Evolutionary conservation across 2,888 invertebrate species (phyloP).

Genomic region (Drosophila recens): DNA sequence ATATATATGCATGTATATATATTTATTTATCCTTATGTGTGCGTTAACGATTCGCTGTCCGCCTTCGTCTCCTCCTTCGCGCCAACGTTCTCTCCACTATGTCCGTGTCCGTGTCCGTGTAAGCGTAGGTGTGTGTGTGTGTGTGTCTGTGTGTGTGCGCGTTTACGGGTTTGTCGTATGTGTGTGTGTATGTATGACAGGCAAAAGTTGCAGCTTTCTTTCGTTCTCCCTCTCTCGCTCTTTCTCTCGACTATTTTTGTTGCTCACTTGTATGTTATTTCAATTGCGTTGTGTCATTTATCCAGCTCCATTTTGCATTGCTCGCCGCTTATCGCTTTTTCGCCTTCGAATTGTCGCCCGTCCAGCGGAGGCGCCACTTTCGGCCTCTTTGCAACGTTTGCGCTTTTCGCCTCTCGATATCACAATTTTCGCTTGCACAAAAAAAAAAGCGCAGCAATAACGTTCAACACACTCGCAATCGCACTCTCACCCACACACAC

Average conservation of each 20-base stretch:
- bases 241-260: not conserved
- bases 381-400: conserved; percentile 25
- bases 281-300: conserved; percentile 48
- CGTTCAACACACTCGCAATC: conserved; percentile 24
- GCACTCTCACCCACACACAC: not conserved
- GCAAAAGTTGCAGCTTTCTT: conserved; percentile 39
- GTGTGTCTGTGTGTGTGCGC: conserved; percentile 20
- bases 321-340: conserved; percentile 19
- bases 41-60: conserved; percentile 40
- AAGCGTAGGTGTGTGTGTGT: conserved; percentile 16
- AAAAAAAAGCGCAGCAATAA: conserved; percentile 58
- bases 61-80: not conserved
- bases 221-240: not conserved
- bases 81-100: not conserved
- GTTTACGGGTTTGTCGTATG: too few relatives aligned
- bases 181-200: too few relatives aligned
- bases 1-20: conserved; percentile 7
- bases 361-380: conserved; percentile 29
- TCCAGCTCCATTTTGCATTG: conserved; percentile 53
- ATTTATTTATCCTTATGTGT: conserved; percentile 28
- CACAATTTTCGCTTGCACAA: conserved; percentile 53
- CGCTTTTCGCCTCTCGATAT: conserved; percentile 33
- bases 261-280: conserved; percentile 36
- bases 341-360: not conserved
- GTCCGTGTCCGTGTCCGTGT: not conserved